Percentiles rank a stretch among this genome's conserved stretches.
phyloP scores from a whole-genome alignment of 2,888 invertebrate genomes.

The Prionchulus punctatus region DNA sequence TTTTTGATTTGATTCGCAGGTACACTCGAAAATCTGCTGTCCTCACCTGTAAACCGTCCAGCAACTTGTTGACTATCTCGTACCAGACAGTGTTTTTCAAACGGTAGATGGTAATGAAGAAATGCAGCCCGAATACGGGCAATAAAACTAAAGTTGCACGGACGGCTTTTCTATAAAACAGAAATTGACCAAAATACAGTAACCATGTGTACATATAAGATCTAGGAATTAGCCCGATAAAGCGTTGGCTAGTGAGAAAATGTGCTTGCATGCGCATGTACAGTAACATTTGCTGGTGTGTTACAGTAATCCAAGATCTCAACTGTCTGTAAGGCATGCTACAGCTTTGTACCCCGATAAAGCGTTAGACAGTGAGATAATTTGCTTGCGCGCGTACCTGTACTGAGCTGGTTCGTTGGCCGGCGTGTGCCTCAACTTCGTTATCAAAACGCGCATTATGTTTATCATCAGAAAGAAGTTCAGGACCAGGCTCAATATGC shows the following conservation, averaged over 20 bases:
- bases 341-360: too few relatives aligned
- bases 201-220: too few relatives aligned
- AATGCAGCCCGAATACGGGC: conserved; percentile 41
- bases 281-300: too few relatives aligned
- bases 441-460: conserved; percentile 34
- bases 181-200: too few relatives aligned
- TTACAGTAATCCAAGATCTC: too few relatives aligned
- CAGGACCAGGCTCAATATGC: conserved; percentile 33
- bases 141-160: conserved; percentile 38
- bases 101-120: conserved; percentile 37
- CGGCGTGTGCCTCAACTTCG: conserved; percentile 35
- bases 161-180: conserved; percentile 37
- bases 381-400: conserved; percentile 28
- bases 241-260: not conserved
- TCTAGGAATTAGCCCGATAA: too few relatives aligned
- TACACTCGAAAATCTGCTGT: not conserved
- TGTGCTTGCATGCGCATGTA: not conserved
- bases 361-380: not conserved
- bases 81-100: conserved; percentile 31
- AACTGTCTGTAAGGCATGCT: too few relatives aligned
- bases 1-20: not conserved
- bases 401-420: conserved; percentile 39
- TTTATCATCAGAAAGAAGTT: conserved; percentile 28
- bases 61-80: conserved; percentile 34
- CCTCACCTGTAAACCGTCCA: conserved; percentile 38